Base-by-base conservation (phyloP, 30 jellyfish, hydroid and myxozoan genomes). In the Euphysa ruthae region DNA sequence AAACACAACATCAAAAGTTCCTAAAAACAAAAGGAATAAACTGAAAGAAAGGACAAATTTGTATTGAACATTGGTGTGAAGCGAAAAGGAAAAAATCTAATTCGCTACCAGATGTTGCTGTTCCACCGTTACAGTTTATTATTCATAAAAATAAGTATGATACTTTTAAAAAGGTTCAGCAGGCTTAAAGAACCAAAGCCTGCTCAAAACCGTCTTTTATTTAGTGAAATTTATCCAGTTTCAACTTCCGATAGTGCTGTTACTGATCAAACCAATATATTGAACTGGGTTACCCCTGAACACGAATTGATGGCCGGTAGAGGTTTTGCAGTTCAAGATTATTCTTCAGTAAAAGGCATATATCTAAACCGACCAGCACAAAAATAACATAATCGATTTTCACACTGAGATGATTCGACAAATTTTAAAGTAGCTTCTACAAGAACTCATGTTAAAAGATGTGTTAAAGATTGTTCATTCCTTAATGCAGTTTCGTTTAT, bases 311-410 rank as follows among this genome's bases (percentile, higher is more conserved):
- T 46, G 60, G 8, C 10, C 23, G 60, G 23, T 46, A 2, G 60
- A 46, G 60, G 60, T 46, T 46, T 46, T 46, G 60, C 60, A 29
- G 60, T 46, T n/a, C n/a, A n/a, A n/a, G n/a, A n/a, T n/a, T n/a
- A n/a, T n/a, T n/a, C n/a, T n/a, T n/a, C n/a, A n/a, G n/a, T n/a
- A n/a, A n/a, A n/a, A n/a, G n/a, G n/a, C n/a, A n/a, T n/a, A n/a
- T n/a, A n/a, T n/a, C n/a, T n/a, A n/a, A n/a, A n/a, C n/a, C n/a
- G n/a, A n/a, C n/a, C n/a, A n/a, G n/a, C n/a, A n/a, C n/a, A n/a
- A n/a, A n/a, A n/a, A n/a, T n/a, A n/a, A n/a, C n/a, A n/a, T n/a
- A n/a, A n/a, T n/a, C n/a, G n/a, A n/a, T n/a, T n/a, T n/a, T n/a
- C n/a, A n/a, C n/a, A n/a, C n/a, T n/a, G n/a, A n/a, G n/a, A n/a